Conservation (phyloP, 2,888 invertebrate species). For the Gnatocerus cornutus region DNA sequence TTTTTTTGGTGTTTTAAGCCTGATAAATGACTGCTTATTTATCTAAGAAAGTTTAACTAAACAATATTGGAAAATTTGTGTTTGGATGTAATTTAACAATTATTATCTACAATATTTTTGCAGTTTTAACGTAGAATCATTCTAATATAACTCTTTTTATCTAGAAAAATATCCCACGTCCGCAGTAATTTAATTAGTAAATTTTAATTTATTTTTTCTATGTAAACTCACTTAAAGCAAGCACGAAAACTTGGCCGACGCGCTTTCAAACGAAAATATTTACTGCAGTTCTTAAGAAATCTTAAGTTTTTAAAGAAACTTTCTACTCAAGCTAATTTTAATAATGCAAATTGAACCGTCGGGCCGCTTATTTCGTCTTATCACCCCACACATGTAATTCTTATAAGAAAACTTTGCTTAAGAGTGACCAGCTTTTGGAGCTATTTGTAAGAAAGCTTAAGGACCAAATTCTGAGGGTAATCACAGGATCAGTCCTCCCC, state of each 20-base stretch:
- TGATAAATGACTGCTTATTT: too few species aligned
- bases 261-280: conserved; percentile 48
- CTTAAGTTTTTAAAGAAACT: conserved; percentile 54
- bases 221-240: conserved; percentile 1
- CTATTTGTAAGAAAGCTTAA: conserved; percentile 38
- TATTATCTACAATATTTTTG: too few species aligned
- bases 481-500: conserved; percentile 34
- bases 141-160: too few species aligned
- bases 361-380: conserved; percentile 53
- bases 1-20: too few species aligned
- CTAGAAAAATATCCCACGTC: too few species aligned
- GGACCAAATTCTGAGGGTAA: conserved; percentile 36
- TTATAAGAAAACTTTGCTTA: neutral
- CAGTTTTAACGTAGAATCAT: too few species aligned
- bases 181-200: neutral
- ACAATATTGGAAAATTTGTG: too few species aligned
- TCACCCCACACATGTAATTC: neutral
- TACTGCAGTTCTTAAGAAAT: conserved; percentile 50
- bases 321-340: conserved; percentile 57
- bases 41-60: too few species aligned
- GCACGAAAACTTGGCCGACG: neutral
- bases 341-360: conserved; percentile 62
- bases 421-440: conserved; percentile 20
- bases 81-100: too few species aligned
- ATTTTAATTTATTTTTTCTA: neutral